Percentiles rank a stretch among this genome's conserved stretches.
Evolutionary conservation across 2,888 invertebrate genomes (phyloP).

Genomic region (Hirudinaria manillensis): DNA sequence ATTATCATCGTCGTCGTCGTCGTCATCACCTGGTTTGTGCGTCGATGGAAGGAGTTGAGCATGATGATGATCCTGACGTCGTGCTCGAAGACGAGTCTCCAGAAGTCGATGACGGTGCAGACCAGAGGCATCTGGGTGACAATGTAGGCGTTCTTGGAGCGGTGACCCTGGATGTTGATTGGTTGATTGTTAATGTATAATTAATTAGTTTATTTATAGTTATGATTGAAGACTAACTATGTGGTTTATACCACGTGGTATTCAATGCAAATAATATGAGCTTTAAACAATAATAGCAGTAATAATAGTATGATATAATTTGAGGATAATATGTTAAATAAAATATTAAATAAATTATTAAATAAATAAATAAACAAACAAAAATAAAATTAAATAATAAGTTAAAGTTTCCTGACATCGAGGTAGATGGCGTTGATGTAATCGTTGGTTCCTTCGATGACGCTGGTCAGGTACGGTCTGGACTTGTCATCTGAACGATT

Average conservation of each 20-base stretch:
- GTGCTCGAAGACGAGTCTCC: constrained; percentile 52
- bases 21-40: not conserved
- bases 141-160: constrained; percentile 48
- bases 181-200: not conserved
- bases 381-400: no score
- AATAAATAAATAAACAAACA: no score
- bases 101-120: constrained; percentile 54
- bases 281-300: no score
- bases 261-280: no score
- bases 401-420: constrained; percentile 39
- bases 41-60: constrained; percentile 44
- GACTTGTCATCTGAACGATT: constrained; percentile 37
- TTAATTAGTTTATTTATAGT: no score
- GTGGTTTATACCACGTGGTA: no score
- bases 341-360: no score
- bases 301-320: no score
- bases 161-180: constrained; percentile 36
- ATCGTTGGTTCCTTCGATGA: constrained; percentile 42
- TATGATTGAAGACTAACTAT: no score
- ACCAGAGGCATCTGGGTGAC: constrained; percentile 55
- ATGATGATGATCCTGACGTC: constrained; percentile 50
- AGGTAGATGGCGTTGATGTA: constrained; percentile 43
- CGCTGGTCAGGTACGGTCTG: constrained; percentile 41
- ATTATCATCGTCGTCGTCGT: not conserved
- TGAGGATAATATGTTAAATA: no score